Evolutionary conservation across 2,888 invertebrate species (phyloP), one percentile per base, ranked within the genome.

Genomic region (Nemurella pictetii): DNA sequence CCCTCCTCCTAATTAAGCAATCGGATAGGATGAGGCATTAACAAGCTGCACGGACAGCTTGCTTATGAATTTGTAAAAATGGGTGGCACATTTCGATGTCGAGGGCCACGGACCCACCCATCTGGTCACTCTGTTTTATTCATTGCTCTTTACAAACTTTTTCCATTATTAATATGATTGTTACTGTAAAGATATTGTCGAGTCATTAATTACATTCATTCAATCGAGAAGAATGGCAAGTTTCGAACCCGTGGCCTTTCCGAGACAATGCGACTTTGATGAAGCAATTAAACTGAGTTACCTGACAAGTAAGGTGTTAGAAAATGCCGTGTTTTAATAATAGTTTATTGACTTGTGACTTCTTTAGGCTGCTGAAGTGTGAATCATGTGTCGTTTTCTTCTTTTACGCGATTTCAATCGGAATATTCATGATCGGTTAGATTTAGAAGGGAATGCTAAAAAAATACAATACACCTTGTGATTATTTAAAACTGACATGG

Each of bases 261-360:
- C 28, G 1, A 82, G 82, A 82, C 82, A 82, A 82, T 72, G 72
- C 3, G 25, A 12, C 27, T 72, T 27, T 82, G 72, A 82, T 55
- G 82, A 82, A n/a, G 55, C 82, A 55, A 82, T 82, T 82, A 82
- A 82, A 72, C 30, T 3, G n/a, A 78, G 72, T 81, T 81, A 81
- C 81, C n/a, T 28, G 82, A 55, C 55, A 55, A 55, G 55, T 55
- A 20, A 55, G 9, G 55, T 7, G 9, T 7, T 55, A 2, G 55
- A 20, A 55, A 55, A 55, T 12, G 55, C 55, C 55, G 20, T 55
- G 20, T 55, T 55, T 55, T 12, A 55, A 7, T 55, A 12, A 55
- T 55, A 12, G 55, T 55, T 55, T 55, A 55, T 55, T 55, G 55
- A 55, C 55, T 55, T 55, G 55, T 55, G 55, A 55, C 55, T 55